phyloP scores from a whole-genome alignment of 2,888 invertebrate genomes.

The Yponomeuta plumbellus region DNA sequence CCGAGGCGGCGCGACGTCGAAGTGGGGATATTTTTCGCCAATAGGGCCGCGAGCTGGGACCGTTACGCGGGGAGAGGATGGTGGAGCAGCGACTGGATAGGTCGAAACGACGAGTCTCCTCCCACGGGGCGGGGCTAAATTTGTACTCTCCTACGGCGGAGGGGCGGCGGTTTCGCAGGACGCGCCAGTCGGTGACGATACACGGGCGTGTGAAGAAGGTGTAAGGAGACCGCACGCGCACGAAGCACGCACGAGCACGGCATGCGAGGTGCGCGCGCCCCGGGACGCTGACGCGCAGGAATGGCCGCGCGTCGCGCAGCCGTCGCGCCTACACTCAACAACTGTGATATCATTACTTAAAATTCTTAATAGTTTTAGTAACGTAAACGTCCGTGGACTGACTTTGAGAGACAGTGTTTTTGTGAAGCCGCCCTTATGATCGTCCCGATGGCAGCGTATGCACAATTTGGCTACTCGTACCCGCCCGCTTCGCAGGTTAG shows the following conservation, averaged over 20 bases:
- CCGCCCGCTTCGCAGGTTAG: slow-evolving; percentile 94
- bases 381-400: slow-evolving; percentile 61
- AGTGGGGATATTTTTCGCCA: slow-evolving; percentile 55
- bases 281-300: slow-evolving; percentile 63
- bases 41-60: slow-evolving; percentile 36
- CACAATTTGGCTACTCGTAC: slow-evolving; percentile 95
- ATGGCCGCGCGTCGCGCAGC: slow-evolving; percentile 66
- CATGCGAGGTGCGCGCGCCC: slow-evolving; percentile 65
- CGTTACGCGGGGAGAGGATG: slow-evolving; percentile 54
- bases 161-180: slow-evolving; percentile 65
- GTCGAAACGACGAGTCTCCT: slow-evolving; percentile 38
- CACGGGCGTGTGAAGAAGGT: slow-evolving; percentile 59
- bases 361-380: slow-evolving; percentile 44
- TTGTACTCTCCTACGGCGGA: slow-evolving; percentile 69
- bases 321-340: slow-evolving; percentile 52
- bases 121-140: slow-evolving; percentile 53
- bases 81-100: slow-evolving; percentile 52
- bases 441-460: slow-evolving; percentile 85
- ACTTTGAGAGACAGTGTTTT: slow-evolving; percentile 72
- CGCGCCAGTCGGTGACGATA: slow-evolving; percentile 71
- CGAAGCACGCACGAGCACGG: slow-evolving; percentile 38
- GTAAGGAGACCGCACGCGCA: slow-evolving; percentile 50
- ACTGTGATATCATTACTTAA: slow-evolving; percentile 68
- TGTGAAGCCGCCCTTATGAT: slow-evolving; percentile 75
- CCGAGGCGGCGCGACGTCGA: slow-evolving; percentile 33